Conservation (phyloP, 2,888 invertebrate species). For the Drosophila kokeensis region DNA sequence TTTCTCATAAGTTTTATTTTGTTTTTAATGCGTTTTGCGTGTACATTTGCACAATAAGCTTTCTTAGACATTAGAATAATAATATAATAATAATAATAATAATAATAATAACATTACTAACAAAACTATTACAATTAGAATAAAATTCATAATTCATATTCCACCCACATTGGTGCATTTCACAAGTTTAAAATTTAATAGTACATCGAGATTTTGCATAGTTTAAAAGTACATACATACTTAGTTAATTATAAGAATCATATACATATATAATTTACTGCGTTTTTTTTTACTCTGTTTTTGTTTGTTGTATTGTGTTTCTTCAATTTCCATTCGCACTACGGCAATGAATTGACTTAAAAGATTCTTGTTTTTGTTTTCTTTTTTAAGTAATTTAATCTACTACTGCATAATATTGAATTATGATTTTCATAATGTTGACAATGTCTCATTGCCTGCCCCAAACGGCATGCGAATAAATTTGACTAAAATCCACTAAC, state of each 20-base stretch:
- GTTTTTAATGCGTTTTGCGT: conserved; percentile 78
- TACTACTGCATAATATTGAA: conserved; percentile 64
- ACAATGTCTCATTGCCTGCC: conserved; percentile 39
- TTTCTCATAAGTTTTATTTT: conserved; percentile 72
- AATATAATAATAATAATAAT: conserved; percentile 59
- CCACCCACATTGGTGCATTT: conserved; percentile 55
- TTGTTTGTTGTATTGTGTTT: conserved; percentile 17
- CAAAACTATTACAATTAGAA: conserved; percentile 82
- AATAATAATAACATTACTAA: conserved; percentile 83
- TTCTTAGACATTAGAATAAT: conserved; percentile 72
- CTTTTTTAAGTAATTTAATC: conserved; percentile 44
- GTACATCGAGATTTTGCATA: conserved; percentile 79
- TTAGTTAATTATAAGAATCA: conserved; percentile 58
- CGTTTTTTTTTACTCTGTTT: conserved; percentile 24
- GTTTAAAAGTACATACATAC: conserved; percentile 71
- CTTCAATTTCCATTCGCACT: conserved; percentile 38
- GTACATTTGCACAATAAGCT: conserved; percentile 79
- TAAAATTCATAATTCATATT: conserved; percentile 75
- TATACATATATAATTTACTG: conserved; percentile 44
- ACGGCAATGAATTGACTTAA: conserved; percentile 46
- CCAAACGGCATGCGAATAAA: conserved; percentile 49
- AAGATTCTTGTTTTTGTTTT: conserved; percentile 46
- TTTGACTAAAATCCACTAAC: conserved; percentile 80
- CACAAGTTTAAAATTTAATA: conserved; percentile 77
- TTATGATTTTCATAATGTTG: conserved; percentile 41